Evolutionary conservation across 2,113 vertebrate species (phyloP).

Genomic region (Trogon melanurus): DNA sequence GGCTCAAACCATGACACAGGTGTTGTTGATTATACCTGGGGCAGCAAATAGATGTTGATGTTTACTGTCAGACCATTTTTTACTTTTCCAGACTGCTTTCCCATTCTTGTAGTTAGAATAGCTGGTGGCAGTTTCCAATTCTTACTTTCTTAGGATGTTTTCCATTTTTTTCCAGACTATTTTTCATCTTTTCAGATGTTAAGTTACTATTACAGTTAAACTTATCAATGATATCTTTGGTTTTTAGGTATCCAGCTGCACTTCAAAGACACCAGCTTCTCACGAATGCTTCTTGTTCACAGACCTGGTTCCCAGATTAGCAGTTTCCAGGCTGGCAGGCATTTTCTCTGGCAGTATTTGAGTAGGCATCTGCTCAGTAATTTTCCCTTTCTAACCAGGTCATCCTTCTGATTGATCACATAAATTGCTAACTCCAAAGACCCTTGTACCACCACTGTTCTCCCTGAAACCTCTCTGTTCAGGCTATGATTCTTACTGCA

Average conservation of each 20-base stretch:
- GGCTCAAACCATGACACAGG: background rate
- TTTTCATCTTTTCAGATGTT: background rate
- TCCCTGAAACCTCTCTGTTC: background rate
- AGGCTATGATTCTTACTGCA: background rate
- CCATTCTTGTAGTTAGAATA: background rate
- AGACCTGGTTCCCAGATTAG: background rate
- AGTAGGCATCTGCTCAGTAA: background rate
- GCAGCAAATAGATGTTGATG: background rate
- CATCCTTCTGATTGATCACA: background rate
- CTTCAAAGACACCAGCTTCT: background rate
- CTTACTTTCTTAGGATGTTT: background rate
- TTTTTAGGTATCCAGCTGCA: background rate
- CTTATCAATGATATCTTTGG: fast-evolving
- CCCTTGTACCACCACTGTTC: background rate
- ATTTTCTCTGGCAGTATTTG: background rate
- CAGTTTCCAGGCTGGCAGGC: background rate
- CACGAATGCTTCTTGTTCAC: background rate
- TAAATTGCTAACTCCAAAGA: background rate
- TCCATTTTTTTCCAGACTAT: background rate
- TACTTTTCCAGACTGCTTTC: background rate
- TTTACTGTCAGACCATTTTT: background rate
- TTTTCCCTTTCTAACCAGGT: background rate
- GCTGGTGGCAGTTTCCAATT: background rate
- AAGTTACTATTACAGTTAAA: background rate
- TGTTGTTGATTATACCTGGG: background rate